Percentiles rank a stretch among this genome's conserved stretches.
Evolutionary conservation across 37 sponge, comb jelly and placozoan species (phyloP).

Genomic region (Crambe crambe): DNA sequence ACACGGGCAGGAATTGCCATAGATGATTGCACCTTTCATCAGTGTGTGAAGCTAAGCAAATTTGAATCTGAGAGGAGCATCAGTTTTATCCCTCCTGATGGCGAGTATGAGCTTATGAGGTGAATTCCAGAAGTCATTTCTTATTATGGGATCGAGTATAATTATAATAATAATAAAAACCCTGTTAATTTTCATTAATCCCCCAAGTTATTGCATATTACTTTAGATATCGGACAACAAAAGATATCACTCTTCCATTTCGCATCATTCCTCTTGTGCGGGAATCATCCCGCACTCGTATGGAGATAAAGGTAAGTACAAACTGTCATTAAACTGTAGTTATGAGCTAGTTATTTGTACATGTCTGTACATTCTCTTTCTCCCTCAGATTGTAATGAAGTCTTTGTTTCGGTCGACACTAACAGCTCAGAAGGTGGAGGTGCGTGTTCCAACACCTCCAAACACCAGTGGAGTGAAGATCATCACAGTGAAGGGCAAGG

Average conservation of each 20-base stretch:
- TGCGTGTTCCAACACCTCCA: constrained; percentile 86
- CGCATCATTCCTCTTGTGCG: constrained; percentile 90
- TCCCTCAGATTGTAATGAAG: constrained; percentile 75
- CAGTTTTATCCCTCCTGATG: constrained; percentile 98
- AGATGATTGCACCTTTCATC: constrained; percentile 97
- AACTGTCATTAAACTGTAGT: background rate
- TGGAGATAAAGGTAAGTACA: constrained; percentile 82
- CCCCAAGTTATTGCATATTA: background rate
- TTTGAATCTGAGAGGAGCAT: constrained; percentile 96
- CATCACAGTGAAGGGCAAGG: constrained; percentile 68
- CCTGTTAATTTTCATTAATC: background rate
- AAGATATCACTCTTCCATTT: constrained; percentile 93
- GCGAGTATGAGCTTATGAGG: constrained; percentile 98
- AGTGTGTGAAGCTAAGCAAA: constrained; percentile 96
- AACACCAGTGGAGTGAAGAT: constrained; percentile 87
- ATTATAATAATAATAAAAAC: no score
- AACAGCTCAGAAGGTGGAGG: constrained; percentile 91
- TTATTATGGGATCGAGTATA: background rate
- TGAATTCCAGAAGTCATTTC: constrained; percentile 18
- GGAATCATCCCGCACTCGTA: constrained; percentile 80
- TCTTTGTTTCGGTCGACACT: constrained; percentile 74
- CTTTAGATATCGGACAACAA: constrained; percentile 91
- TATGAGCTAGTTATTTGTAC: no score
- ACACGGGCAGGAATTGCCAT: constrained; percentile 80
- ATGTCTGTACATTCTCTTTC: background rate